Base-by-base conservation (phyloP, 2,113 vertebrate genomes). In the Todiramphus chloris region DNA sequence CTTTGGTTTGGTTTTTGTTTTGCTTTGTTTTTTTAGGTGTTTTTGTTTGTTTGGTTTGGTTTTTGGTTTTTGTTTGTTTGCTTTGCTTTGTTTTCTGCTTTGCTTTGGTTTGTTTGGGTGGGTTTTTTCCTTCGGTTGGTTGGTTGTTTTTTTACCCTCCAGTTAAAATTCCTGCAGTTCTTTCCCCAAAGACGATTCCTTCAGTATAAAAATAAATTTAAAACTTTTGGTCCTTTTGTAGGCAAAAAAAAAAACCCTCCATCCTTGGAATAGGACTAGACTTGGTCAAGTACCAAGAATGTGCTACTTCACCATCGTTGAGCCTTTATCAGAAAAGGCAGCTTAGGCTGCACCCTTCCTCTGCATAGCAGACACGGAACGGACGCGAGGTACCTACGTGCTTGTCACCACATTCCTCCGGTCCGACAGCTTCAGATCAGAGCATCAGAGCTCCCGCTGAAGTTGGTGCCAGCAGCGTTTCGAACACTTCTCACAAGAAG, bases 391-490 rank as follows among this genome's bases (percentile, higher is more conserved):
- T 20, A 46, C 46, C 19, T 20, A 46, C 18, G 84, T 64, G n/a
- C 88, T 85, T 43, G 46, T 46, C 56, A 13, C 2, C 39, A 37
- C 9, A 0, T 55, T 81, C 69, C 60, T 78, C 24, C 72, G 62
- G 30, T 8, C 78, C 33, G 41, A 64, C 72, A 62, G 66, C 58
- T 53, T 12, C 12, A 59, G 74, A 35, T 4, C 28, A 16, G 56
- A 48, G 33, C 9, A 70, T 1, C 44, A 74, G 77, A 84, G 27
- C 56, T 68, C 3, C 37, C 59, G 50, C 76, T 18, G 41, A 31
- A 74, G 64, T 35, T 80, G 30, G 25, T 0, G 0, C 9, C 60
- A 69, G 50, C 62, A 58, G 46, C 0, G 0, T 41, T 88, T 62
- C 9, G 16, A 92, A 30, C 23, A 46, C 44, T 35, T 72, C 67